These are phyloP conservation scores for Calliopsis andreniformis DNA, from an alignment of 1,140 invertebrate species.

Conservation along the genomic window DNA sequence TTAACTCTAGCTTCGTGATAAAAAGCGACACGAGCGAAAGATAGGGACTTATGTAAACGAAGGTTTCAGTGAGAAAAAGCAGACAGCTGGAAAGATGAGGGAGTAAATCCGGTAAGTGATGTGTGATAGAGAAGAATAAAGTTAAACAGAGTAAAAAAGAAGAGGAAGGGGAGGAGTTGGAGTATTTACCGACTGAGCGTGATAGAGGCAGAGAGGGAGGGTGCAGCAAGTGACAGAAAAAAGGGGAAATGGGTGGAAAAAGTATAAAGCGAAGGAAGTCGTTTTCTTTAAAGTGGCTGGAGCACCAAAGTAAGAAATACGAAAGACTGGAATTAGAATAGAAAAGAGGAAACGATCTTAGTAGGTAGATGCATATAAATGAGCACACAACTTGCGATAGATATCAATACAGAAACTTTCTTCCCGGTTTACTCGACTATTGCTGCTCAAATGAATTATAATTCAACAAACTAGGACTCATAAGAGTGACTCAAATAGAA, in stretches of 20 bases:
- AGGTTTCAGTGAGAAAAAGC: not conserved
- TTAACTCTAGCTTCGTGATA: too few relatives aligned
- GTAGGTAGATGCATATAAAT: not conserved
- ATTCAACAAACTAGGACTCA: too few relatives aligned
- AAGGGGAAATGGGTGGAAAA: constrained; percentile 28
- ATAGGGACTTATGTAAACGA: not conserved
- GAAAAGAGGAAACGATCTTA: not conserved
- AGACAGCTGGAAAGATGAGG: not conserved
- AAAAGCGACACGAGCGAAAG: too few relatives aligned
- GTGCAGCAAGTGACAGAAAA: not conserved
- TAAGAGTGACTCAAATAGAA: too few relatives aligned
- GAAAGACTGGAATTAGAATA: not conserved
- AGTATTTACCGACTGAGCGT: constrained; percentile 17
- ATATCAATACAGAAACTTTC: not conserved
- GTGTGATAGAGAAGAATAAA: not conserved
- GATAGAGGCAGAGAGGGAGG: not conserved
- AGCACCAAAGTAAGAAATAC: constrained; percentile 16
- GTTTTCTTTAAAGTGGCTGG: constrained; percentile 22
- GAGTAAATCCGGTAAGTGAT: constrained; percentile 9
- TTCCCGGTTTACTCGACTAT: too few relatives aligned
- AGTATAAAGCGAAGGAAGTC: constrained; percentile 10
- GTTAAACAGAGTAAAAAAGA: constrained; percentile 6
- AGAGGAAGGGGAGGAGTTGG: not conserved
- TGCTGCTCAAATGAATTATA: too few relatives aligned
- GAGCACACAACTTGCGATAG: not conserved